These are phyloP conservation scores for Platalea minor DNA, from an alignment of 2,797 vertebrate genomes.

Conservation along the genomic window DNA sequence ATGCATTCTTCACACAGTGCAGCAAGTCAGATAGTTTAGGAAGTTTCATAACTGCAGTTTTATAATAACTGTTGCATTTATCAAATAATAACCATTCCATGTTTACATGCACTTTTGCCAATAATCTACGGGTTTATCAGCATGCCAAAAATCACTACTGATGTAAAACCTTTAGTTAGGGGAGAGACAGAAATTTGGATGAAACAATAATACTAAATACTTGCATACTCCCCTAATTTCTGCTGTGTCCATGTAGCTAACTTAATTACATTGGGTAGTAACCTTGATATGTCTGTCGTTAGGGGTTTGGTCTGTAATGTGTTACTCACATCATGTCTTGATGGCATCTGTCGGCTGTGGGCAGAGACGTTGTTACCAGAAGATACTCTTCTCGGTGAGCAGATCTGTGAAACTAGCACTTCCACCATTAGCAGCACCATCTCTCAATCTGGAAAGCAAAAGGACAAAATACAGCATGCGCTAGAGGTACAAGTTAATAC, in stretches of 20 bases:
- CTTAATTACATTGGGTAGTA: neutral
- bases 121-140: neutral
- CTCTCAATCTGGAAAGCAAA: constrained; percentile 84
- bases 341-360: constrained; percentile 95
- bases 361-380: constrained; percentile 93
- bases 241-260: neutral
- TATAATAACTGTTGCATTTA: neutral
- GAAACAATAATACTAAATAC: neutral
- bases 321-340: constrained; percentile 92
- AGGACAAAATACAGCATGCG: constrained; percentile 96
- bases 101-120: neutral
- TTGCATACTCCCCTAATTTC: neutral
- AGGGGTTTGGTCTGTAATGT: constrained; percentile 98
- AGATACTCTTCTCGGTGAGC: constrained; percentile 92
- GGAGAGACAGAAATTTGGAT: neutral
- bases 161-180: neutral
- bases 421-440: constrained; percentile 82
- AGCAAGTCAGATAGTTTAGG: neutral
- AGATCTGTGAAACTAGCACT: constrained; percentile 92
- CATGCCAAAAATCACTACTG: neutral
- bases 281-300: constrained; percentile 22
- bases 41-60: neutral
- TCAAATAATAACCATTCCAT: neutral
- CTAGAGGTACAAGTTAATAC: constrained; percentile 83
- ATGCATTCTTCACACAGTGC: neutral